Evolutionary conservation across 2,113 vertebrate genomes (phyloP), one percentile per base, ranked within the genome.

Genomic region (Enhydra lutris): DNA sequence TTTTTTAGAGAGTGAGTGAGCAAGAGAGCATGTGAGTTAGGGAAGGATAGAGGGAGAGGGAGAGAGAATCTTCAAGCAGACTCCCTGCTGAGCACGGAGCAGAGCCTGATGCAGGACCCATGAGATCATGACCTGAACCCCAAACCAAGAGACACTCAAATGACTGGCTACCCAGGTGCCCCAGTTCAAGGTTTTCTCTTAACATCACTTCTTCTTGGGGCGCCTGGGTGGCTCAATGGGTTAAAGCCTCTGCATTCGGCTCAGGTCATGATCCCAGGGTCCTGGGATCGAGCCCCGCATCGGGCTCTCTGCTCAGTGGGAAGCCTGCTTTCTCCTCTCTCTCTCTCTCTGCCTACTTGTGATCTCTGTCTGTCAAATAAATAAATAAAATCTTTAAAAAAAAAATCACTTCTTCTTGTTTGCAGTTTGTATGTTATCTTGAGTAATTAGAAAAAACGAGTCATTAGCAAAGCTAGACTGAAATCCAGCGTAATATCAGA

Each of bases 371-470:
- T 39, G 39, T 39, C 39, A 39, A 39, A 39, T 39, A 39, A 39
- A 39, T 39, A 39, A 39, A 39, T 39, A 39, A 39, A 39, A 39
- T 39, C 39, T 39, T 39, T 39, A 39, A 39, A 39, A 39, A 39
- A 39, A 39, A 39, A 39, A 94, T 55, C 13, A 42, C 6, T 7
- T 6, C 50, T 95, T 89, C 50, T 95, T 89, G 74, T 89, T 79
- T 95, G 36, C 14, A 24, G 89, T 47, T 95, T 34, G 21, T 87
- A 50, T 94, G 34, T 79, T 97, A 73, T 92, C 85, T 94, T 93
- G 71, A 91, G 67, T 91, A 39, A 7, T 88, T 91, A 34, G 81
- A 71, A 34, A 76, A 78, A 81, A 57, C 74, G 50, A 52, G 34
- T 82, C n/a, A 84, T 85, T 85, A 95, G 59, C 34, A 88, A 85